phyloP scores from a whole-genome alignment of 2,888 invertebrate genomes.

The Megamerina dolium region DNA sequence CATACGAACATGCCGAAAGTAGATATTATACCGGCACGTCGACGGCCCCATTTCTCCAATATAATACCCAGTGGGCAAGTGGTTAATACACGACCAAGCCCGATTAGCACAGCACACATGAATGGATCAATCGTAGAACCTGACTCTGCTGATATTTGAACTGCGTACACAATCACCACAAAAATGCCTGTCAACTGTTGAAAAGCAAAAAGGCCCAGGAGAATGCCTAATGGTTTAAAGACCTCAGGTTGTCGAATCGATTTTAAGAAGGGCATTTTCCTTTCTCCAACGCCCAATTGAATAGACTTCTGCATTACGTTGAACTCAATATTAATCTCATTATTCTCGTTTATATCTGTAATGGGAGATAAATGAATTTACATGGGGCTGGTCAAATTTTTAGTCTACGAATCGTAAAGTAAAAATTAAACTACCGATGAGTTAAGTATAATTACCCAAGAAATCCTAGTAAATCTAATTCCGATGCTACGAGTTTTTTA shows the following conservation, averaged over 20 bases:
- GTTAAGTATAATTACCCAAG: too few relatives aligned
- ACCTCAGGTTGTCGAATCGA: slow-evolving; percentile 42
- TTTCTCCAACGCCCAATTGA: slow-evolving; percentile 30
- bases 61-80: slow-evolving; percentile 60
- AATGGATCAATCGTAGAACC: slow-evolving; percentile 61
- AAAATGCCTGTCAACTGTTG: slow-evolving; percentile 68
- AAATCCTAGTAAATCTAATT: too few relatives aligned
- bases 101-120: slow-evolving; percentile 60
- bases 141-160: slow-evolving; percentile 59
- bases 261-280: slow-evolving; percentile 30
- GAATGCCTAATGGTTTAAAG: slow-evolving; percentile 47
- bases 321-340: slow-evolving; percentile 38
- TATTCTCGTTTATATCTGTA: slow-evolving; percentile 35
- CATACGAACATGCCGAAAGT: slow-evolving; percentile 58
- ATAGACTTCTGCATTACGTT: slow-evolving; percentile 34
- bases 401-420: too few relatives aligned
- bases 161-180: slow-evolving; percentile 66
- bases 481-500: too few relatives aligned
- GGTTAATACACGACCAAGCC: slow-evolving; percentile 57
- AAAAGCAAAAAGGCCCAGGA: slow-evolving; percentile 61
- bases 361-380: neutral
- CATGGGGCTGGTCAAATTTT: too few relatives aligned
- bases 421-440: too few relatives aligned
- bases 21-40: slow-evolving; percentile 61
- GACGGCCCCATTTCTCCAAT: slow-evolving; percentile 57